phyloP scores from a whole-genome alignment of 2,113 vertebrate species.

The Panurus biarmicus region DNA sequence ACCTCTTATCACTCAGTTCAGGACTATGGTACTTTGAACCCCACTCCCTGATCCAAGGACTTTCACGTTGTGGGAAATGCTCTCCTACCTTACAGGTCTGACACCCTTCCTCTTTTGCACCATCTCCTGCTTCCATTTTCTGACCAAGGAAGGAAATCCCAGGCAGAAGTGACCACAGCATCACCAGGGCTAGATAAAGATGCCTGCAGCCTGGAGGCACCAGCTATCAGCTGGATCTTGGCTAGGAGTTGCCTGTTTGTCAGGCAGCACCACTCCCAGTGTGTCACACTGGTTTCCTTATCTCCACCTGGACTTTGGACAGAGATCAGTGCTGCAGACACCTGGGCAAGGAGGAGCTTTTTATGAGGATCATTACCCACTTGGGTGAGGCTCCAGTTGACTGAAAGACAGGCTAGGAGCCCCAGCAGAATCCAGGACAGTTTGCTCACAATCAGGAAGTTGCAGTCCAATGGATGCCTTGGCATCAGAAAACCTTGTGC shows the following conservation, averaged over 20 bases:
- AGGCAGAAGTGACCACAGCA: accelerated
- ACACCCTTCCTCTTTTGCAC: not conserved
- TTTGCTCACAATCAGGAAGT: not conserved
- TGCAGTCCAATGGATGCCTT: not conserved
- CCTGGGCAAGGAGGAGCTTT: not conserved
- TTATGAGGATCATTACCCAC: not conserved
- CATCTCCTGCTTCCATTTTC: not conserved
- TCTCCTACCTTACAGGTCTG: not conserved
- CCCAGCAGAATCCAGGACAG: not conserved
- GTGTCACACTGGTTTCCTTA: not conserved
- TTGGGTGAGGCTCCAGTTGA: accelerated
- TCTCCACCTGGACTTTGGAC: conserved; percentile 12
- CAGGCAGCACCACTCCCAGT: not conserved
- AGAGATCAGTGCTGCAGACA: not conserved
- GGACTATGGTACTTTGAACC: not conserved
- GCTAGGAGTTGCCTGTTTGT: not conserved
- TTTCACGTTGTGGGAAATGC: accelerated
- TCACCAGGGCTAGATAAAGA: not conserved
- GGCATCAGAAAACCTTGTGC: not conserved
- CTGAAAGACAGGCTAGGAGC: not conserved
- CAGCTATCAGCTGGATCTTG: not conserved
- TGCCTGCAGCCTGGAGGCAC: not conserved
- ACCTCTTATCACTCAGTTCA: not conserved
- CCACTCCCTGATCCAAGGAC: not conserved
- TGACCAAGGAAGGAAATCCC: not conserved